Evolutionary conservation across 2,113 vertebrate species (phyloP).

Genomic region (Oceanites oceanicus): DNA sequence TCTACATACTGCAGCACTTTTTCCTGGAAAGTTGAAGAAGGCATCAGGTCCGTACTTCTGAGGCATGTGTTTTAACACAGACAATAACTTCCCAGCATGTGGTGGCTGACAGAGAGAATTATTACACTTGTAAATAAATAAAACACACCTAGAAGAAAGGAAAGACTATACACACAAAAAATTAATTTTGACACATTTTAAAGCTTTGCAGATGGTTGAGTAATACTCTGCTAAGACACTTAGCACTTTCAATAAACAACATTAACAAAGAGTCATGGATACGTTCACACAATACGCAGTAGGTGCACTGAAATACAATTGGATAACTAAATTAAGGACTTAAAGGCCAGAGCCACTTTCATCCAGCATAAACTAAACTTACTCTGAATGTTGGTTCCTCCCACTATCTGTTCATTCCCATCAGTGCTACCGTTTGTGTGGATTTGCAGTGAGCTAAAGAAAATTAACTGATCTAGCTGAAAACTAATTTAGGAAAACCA

Average conservation of each 20-base stretch:
- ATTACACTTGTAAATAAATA: constrained; percentile 14
- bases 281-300: neutral
- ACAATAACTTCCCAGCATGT: constrained; percentile 93
- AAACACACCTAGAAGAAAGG: neutral
- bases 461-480: neutral
- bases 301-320: neutral
- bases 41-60: constrained; percentile 93
- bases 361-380: neutral
- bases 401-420: neutral
- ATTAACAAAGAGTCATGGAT: neutral
- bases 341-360: neutral
- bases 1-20: constrained; percentile 93
- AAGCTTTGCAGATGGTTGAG: neutral
- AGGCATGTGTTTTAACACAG: constrained; percentile 94
- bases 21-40: constrained; percentile 98
- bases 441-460: neutral
- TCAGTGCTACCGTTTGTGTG: accelerated
- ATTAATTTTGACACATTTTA: neutral
- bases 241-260: neutral
- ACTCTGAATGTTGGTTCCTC: neutral
- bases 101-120: constrained; percentile 81
- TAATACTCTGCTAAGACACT: neutral
- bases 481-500: neutral
- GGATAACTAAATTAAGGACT: neutral
- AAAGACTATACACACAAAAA: neutral